Conservation (phyloP, 2,797 vertebrate species). For the Amniataba percoides region DNA sequence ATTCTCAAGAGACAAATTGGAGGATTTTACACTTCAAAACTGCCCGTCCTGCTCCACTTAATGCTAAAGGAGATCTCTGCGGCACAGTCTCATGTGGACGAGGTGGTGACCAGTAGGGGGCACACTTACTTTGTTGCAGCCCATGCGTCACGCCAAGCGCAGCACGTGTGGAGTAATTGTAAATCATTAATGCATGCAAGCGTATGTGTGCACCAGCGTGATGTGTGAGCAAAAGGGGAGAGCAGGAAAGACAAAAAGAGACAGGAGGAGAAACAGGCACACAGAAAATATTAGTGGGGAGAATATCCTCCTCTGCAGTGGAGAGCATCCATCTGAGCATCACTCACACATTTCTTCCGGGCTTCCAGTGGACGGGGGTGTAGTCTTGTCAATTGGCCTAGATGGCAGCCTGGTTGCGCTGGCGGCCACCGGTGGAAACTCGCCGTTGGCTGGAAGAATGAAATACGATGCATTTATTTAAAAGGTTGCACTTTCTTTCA, state of each 20-base stretch:
- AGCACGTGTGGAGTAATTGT: conserved; percentile 45
- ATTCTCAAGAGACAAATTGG: conserved; percentile 81
- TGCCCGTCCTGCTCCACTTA: conserved; percentile 79
- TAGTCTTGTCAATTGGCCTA: conserved; percentile 59
- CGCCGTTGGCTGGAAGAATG: conserved; percentile 85
- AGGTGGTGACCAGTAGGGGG: conserved; percentile 71
- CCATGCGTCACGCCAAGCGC: conserved; percentile 13
- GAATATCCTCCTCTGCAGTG: background rate
- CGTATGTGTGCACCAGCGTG: conserved; percentile 7
- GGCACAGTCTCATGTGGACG: conserved; percentile 23
- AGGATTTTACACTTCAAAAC: conserved; percentile 79
- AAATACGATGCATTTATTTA: conserved; percentile 47
- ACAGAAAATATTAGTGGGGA: background rate
- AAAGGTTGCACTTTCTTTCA: conserved; percentile 3
- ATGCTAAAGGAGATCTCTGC: conserved; percentile 71
- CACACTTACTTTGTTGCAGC: conserved; percentile 77
- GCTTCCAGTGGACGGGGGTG: conserved; percentile 54
- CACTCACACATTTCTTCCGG: conserved; percentile 9
- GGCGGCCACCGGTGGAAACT: conserved; percentile 82
- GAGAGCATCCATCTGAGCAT: conserved; percentile 12
- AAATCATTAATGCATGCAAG: conserved; percentile 47
- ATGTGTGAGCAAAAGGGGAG: conserved; percentile 17
- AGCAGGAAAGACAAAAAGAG: conserved; percentile 20
- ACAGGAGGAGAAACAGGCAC: conserved; percentile 19
- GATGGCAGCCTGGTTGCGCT: conserved; percentile 57